Base-by-base conservation (phyloP, 2,888 invertebrate species). In the Gastracanthus pulcherrimus region DNA sequence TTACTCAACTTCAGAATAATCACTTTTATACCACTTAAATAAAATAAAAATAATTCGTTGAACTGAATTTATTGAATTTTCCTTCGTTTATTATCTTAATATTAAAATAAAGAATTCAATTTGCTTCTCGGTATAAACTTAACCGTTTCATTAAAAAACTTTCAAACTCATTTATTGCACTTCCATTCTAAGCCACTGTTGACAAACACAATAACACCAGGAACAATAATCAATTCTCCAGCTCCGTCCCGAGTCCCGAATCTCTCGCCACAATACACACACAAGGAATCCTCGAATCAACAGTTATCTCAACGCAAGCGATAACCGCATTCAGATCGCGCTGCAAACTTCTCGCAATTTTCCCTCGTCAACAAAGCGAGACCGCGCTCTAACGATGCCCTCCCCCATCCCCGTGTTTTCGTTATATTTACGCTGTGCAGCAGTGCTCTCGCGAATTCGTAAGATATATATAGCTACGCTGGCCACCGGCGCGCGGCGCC, bases 401-500 rank as follows among this genome's bases (percentile, higher is more conserved):
- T n/a, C n/a, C n/a, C n/a, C n/a, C n/a, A n/a, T 26, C 16, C 62
- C 26, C 51, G 66, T 36, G 72, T 76, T 72, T 72, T 67, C 76
- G 66, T 48, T 66, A 72, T 81, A 81, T 76, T 76, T 76, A 72
- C 76, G 67, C 76, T 45, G 19, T 19, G 55, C 55, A 55, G 23
- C n/a, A n/a, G n/a, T 2, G 64, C 55, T 78, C 69, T 71, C 41
- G 45, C 29, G 72, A 67, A 76, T 67, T 19, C 77, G 55, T n/a
- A n/a, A n/a, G n/a, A n/a, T n/a, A n/a, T n/a, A n/a, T n/a, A n/a
- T n/a, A n/a, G n/a, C n/a, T n/a, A n/a, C n/a, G n/a, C n/a, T n/a
- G n/a, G n/a, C n/a, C n/a, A n/a, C n/a, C n/a, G n/a, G n/a, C n/a
- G n/a, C n/a, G n/a, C n/a, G n/a, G n/a, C n/a, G n/a, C n/a, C n/a